Evolutionary conservation across 23 tunicate genomes (phyloP), one percentile per base, ranked within the genome.

Genomic region (Aplidium turbinatum): DNA sequence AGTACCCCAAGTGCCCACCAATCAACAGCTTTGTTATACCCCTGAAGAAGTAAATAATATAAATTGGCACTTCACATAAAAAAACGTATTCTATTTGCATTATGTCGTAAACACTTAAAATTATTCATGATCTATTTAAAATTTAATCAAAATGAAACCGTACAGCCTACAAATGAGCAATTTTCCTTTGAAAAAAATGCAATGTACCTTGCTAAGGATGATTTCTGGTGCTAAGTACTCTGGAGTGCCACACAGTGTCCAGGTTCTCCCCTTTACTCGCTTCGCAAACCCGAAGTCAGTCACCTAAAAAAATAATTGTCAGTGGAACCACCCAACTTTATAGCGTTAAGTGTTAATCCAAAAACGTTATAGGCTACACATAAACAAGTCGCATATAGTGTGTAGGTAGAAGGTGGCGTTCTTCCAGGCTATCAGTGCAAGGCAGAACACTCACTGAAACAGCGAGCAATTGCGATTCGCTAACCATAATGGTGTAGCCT

Each of bases 1-100:
- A 95, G 80, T 23, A 95, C 99, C 22, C 99, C 99, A 18, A 95
- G 63, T n/a, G 99, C 99, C 99, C 99, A 95, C 99, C 99, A 95
- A 50, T 95, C 99, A 2, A 95, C 99, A 29, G 99, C 99, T 79
- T 95, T 95, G 90, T 95, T 95, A 86, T 95, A 95, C n/a, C 99
- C 99, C 99, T 95, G 34, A 51, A 74, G 33, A 38, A n/a, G n/a
- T n/a, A n/a, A n/a, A n/a, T n/a, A n/a, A n/a, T 9, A 11, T 9
- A 42, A 42, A 16, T 11, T 42, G 11, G 50, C 50, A 42, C 50
- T 11, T 9, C 11, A 42, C 16, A 42, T 42, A 11, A 11, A 42
- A 11, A 9, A 42, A 16, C 16, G 50, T 11, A 9, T 42, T 11
- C 50, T 42, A 16, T 42, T 42, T n/a, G n/a, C n/a, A n/a, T n/a